Evolutionary conservation across 2,888 invertebrate species (phyloP).

Genomic region (Tetheella fluctuosa): DNA sequence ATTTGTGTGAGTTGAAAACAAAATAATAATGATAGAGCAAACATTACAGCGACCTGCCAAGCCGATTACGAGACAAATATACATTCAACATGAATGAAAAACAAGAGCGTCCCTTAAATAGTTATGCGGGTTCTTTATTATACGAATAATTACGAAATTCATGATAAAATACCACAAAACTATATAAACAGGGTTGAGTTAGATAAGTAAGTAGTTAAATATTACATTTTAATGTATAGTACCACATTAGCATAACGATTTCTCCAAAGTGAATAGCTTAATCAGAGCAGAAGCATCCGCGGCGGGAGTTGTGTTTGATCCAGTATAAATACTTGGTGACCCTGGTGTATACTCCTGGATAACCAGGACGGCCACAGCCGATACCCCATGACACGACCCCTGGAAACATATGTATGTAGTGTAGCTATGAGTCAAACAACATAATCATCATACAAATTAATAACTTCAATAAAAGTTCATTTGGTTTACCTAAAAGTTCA

Average conservation of each 20-base stretch:
- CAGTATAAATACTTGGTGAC: conserved; percentile 92
- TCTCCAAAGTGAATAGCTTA: conserved; percentile 34
- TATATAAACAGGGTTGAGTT: conserved; percentile 3
- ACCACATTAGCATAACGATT: background rate
- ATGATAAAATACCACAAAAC: conserved; percentile 7
- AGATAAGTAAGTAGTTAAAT: background rate
- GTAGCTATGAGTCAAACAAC: too few relatives aligned
- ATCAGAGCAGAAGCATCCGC: conserved; percentile 91
- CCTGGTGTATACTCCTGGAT: conserved; percentile 93
- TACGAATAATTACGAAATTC: conserved; percentile 23
- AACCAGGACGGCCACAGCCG: conserved; percentile 92
- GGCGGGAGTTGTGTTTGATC: conserved; percentile 89
- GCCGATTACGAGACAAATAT: conserved; percentile 5
- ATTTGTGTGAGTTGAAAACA: conserved; percentile 29
- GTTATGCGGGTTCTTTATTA: conserved; percentile 39
- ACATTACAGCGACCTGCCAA: conserved; percentile 18
- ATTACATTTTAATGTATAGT: conserved; percentile 8
- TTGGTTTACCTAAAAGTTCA: conserved; percentile 88
- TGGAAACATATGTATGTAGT: conserved; percentile 47
- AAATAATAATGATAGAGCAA: conserved; percentile 16
- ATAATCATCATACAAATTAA: background rate
- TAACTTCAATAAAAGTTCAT: background rate
- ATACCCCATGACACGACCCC: conserved; percentile 95
- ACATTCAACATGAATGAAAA: conserved; percentile 13
- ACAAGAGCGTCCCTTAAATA: conserved; percentile 20